Evolutionary conservation across 2,797 vertebrate genomes (phyloP).

Genomic region (Thripadectes ignobilis): DNA sequence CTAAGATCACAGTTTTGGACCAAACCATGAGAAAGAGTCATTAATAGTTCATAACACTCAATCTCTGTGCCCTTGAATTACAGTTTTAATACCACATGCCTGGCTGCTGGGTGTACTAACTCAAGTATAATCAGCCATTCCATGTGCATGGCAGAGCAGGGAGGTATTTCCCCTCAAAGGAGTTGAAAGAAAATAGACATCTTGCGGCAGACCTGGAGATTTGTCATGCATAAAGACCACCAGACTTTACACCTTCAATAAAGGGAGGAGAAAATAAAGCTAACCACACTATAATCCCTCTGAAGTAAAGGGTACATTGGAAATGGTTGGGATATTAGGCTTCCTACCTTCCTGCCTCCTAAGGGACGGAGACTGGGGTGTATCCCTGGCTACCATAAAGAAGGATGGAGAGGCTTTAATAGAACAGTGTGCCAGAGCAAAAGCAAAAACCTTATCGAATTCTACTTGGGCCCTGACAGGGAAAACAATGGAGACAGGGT

Average conservation of each 20-base stretch:
- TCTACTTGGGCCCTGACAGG: not conserved
- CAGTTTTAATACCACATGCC: not conserved
- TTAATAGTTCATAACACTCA: not conserved
- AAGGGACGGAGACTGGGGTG: not conserved
- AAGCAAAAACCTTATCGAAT: not conserved
- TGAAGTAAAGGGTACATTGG: not conserved
- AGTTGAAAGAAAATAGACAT: not conserved
- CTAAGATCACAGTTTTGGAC: not conserved
- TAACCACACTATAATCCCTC: not conserved
- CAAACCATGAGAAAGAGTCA: not conserved
- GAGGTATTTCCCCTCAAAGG: not conserved
- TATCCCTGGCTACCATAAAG: rapidly evolving
- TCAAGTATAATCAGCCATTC: not conserved
- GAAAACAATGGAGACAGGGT: not conserved
- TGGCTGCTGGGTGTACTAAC: not conserved
- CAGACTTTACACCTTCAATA: not conserved
- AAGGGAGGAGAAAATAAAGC: not conserved
- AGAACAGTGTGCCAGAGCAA: not conserved
- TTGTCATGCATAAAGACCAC: not conserved
- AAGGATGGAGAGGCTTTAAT: not conserved
- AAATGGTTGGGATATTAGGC: not conserved
- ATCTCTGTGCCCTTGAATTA: not conserved
- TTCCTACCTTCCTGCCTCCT: not conserved
- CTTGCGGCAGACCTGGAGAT: not conserved
- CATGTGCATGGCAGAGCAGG: rapidly evolving